Evolutionary conservation across 1,140 invertebrate species (phyloP), one percentile per base, ranked within the genome.

Genomic region (Zaprionus taronus): DNA sequence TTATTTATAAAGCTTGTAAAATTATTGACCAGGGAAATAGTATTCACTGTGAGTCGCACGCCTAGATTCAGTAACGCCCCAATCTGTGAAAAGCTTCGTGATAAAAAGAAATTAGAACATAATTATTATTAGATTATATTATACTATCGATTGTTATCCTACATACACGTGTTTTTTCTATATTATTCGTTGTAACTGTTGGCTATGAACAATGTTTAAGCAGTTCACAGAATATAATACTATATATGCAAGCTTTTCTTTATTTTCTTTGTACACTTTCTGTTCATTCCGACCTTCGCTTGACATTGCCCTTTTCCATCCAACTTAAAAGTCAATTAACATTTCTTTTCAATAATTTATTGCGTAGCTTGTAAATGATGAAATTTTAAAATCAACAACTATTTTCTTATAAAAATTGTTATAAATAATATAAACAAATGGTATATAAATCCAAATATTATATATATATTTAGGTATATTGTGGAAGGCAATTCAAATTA

Each of bases 271-370:
- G 12, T 6, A 4, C 11, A 49, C 56, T 65, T n/a, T 12, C 24
- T 49, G 62, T 34, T 47, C 1, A 0, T 17, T 47, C 41, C n/a
- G 41, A 47, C 58, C 62, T 72, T 72, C 14, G n/a, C 14, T 65
- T 57, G 24, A 15, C 53, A 58, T 47, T 53, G 34, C 24, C 20
- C 15, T 15, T 15, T 41, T 41, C 5, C 6, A 47, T 47, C 1
- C 2, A 11, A 47, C n/a, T 9, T 17, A 47, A 7, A 47, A 53
- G 24, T 38, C n/a, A 51, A 62, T 41, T 55, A 9, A 12, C 5
- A 41, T 17, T 31, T 53, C 41, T 38, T 36, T 57, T 15, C 4
- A 51, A 38, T 38, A 24, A 28, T 66, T 66, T 49, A 51, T 49
- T 51, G 31, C 20, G 41, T 38, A 66, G 5, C 17, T 55, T 38